Evolutionary conservation across 2,888 invertebrate species (phyloP).

Genomic region (Lochmaea capreae): DNA sequence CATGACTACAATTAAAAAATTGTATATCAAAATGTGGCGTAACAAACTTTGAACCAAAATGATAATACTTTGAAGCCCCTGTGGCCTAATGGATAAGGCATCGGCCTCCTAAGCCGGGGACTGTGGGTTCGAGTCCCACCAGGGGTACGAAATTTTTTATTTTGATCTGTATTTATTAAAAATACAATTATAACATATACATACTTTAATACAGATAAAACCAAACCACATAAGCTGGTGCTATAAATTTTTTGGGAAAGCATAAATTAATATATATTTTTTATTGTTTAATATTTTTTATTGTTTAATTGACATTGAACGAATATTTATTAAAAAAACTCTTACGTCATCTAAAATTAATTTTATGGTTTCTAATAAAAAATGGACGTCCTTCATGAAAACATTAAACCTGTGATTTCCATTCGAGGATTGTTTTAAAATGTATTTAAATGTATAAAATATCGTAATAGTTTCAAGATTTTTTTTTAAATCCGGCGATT

Average conservation of each 20-base stretch:
- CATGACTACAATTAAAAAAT: no score
- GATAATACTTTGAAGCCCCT: slow-evolving; percentile 71
- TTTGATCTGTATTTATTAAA: no score
- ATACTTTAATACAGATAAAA: no score
- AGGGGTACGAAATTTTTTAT: slow-evolving; percentile 71
- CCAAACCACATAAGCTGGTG: no score
- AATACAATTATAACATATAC: no score
- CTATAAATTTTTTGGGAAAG: no score
- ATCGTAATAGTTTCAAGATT: no score
- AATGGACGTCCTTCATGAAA: neutral
- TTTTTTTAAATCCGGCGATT: no score
- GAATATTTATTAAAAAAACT: neutral
- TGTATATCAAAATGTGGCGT: no score
- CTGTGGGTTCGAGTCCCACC: slow-evolving; percentile 89
- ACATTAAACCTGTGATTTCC: neutral
- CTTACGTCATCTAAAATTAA: neutral
- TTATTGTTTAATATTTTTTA: no score
- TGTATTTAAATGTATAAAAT: neutral
- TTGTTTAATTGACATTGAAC: neutral
- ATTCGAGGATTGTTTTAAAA: neutral
- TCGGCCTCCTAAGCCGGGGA: slow-evolving; percentile 88
- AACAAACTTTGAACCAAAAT: no score
- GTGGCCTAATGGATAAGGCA: slow-evolving; percentile 88
- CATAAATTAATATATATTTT: no score
- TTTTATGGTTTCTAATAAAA: slow-evolving; percentile 11